Evolutionary conservation across 2,113 vertebrate species (phyloP), one percentile per base, ranked within the genome.

Genomic region (Hyperoodon ampullatus): DNA sequence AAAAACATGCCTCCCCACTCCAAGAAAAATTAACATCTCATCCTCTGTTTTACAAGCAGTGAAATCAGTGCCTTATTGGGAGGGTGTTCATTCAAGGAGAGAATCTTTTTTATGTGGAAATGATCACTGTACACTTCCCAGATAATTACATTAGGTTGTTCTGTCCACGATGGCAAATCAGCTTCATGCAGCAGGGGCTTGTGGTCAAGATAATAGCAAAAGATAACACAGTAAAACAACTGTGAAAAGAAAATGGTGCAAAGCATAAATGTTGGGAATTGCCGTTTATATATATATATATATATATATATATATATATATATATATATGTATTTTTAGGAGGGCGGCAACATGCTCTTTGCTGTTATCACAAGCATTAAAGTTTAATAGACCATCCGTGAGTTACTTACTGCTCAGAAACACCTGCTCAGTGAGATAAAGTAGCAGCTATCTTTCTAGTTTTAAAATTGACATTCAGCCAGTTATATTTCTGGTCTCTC

Each of bases 381-480:
- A 98, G 98, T 98, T 98, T 98, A 98, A 98, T 97, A 98, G 98
- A 98, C 97, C 98, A 88, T 92, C 55, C 0, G 26, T 80, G 97
- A 98, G 97, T 98, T 98, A 98, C 98, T 98, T 98, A 97, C 98
- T 95, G 95, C 97, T 82, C 94, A 97, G 97, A 75, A 96, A 97
- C 98, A 98, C 98, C 99, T 99, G 98, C 97, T 97, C n/a, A 1
- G 94, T 4, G 97, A 98, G 98, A 99, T 99, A 99, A 99, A 99
- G 97, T 98, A 98, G 98, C 98, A 98, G 98, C 98, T 99, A 98
- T 99, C 98, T 98, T 93, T 97, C 97, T 77, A 90, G 98, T 97
- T 98, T 97, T 97, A 98, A 98, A 98, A 98, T 98, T 99, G 99
- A 99, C 99, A 99, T 99, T 99, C 99, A 99, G 97, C 96, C 98